Evolutionary conservation across 2,113 vertebrate genomes (phyloP), one percentile per base, ranked within the genome.

Genomic region (Antechinus stuartii): DNA sequence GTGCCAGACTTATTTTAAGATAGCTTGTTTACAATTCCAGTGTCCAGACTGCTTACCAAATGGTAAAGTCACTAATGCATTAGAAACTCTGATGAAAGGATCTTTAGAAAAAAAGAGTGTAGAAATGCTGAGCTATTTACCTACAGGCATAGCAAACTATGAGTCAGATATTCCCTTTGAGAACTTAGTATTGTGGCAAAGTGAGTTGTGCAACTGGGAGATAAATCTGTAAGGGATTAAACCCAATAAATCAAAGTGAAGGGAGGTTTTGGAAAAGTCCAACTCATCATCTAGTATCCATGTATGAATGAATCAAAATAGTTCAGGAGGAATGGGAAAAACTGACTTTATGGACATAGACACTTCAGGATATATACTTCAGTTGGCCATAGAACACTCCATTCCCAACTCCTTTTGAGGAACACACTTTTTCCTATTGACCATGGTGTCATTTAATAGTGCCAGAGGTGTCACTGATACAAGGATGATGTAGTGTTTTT

Each of bases 1-100:
- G 94, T 93, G 30, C 35, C 46, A 90, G 76, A 84, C 90, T 27
- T 93, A 90, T n/a, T 95, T 55, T 91, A 89, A 96, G 92, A 92
- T 55, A 90, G 90, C 53, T 89, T 91, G 12, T 89, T 96, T 96
- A 91, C 23, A 90, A 19, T 89, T 46, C 50, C 42, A 94, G 91
- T 90, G 90, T 47, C n/a, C 89, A 96, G 93, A 61, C 26, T 55
- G 55, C 19, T 22, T 0, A n/a, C 76, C 61, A 96, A 95, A 94
- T 90, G 92, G 93, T 84, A 97, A 90, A 95, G 50, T 47, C n/a
- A 23, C 57, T 92, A 49, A 53, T 50, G 55, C 50, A 89, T 35
- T 90, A 2, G 46, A 91, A 54, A 92, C 6, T 25, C n/a, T 61
- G 89, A 76, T 84, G 35, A 35, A 76, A n/a, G n/a, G 61, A 76